Evolutionary conservation across 30 jellyfish, hydroid and myxozoan species (phyloP), one percentile per base, ranked within the genome.

Genomic region (Catostylus mosaicus): DNA sequence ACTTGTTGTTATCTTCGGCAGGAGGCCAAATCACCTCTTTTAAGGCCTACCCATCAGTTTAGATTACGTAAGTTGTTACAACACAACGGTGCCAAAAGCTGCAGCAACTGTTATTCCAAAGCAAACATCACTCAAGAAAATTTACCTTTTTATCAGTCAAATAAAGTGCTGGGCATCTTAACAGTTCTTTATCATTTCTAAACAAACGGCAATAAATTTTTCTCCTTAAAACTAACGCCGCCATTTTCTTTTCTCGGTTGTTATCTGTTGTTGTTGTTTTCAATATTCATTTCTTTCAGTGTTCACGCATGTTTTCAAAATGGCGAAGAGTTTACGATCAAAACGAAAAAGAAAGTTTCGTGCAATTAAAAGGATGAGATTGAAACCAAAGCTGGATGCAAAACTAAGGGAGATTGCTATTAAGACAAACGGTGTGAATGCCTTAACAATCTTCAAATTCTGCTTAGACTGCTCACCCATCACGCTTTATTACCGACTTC

Each of bases 311-410:
- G 71, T 24, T 59, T 26, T 12, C 71, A 59, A 59, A 27, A 80
- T 80, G 90, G 90, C 90, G 38, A 80, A 80, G 34, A 80, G 90
- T 50, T 38, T 80, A 40, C 82, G 90, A 3, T 80, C 90, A 1
- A 80, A 80, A 38, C 29, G 84, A 67, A 80, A 67, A 57, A 80
- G 86, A 24, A 83, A 70, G 65, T 67, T 63, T 67, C 51, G 83
- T 45, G 96, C 88, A 20, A 59, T 65, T 30, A 87, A 78, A 37
- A 57, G 91, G 32, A 26, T 54, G 43, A 77, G 61, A 69, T 18
- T 43, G 40, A 77, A 67, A 35, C 90, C 88, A 18, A 77, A 77
- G 73, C 38, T 69, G 0, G 89, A 74, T 46, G 86, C 78, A 29
- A 76, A 75, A 43, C 54, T 73, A 72, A 65, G 34, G 52, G 84